These are phyloP conservation scores for Paramuricea clavata DNA, from an alignment of 92 coral and sea anemone genomes.

Conservation along the genomic window DNA sequence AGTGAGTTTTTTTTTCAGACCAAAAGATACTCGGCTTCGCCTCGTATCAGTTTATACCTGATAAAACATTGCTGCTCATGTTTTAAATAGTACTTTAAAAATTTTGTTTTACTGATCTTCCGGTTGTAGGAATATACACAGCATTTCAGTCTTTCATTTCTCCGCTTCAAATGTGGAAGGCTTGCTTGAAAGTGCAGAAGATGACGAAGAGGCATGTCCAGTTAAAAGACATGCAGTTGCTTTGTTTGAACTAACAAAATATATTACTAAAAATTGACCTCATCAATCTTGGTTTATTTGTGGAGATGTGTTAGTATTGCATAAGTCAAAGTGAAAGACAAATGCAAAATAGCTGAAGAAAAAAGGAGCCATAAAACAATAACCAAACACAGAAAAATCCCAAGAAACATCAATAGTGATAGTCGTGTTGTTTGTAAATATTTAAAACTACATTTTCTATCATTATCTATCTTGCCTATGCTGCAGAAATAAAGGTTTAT, in stretches of 20 bases:
- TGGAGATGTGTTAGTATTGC: neutral
- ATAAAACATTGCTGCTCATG: too few species aligned
- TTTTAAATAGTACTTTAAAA: too few species aligned
- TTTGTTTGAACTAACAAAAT: neutral
- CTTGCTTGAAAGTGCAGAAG: constrained; percentile 20
- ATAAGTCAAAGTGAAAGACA: neutral
- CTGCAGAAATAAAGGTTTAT: neutral
- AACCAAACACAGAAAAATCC: neutral
- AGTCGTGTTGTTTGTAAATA: neutral
- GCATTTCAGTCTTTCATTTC: constrained; percentile 5
- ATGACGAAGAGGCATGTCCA: constrained; percentile 54
- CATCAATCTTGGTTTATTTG: neutral
- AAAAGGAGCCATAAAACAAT: neutral
- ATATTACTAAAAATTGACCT: too few species aligned
- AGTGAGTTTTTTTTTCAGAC: too few species aligned
- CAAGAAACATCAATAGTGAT: neutral
- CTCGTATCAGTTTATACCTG: too few species aligned
- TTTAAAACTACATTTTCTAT: neutral
- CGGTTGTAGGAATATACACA: constrained; percentile 42
- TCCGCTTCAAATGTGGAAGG: constrained; percentile 32
- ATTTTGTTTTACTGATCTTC: too few species aligned
- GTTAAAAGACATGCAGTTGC: constrained; percentile 59
- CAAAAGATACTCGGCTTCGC: too few species aligned
- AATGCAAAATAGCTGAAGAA: too few species aligned
- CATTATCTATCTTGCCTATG: neutral